Evolutionary conservation across 2,888 invertebrate species (phyloP), one percentile per base, ranked within the genome.

Genomic region (Andrena flavipes): DNA sequence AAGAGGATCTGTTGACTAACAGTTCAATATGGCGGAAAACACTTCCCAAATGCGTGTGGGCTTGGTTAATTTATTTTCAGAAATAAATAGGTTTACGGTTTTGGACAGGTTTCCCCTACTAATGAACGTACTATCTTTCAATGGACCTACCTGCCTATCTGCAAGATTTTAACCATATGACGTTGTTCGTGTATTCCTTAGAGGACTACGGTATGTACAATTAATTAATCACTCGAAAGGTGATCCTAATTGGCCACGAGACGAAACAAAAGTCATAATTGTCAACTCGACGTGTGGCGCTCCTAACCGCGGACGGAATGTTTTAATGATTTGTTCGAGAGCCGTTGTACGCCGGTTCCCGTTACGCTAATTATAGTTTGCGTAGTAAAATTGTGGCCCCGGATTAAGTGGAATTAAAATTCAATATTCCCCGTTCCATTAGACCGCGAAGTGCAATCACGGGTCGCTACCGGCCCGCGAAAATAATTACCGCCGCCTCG

Each of bases 291-390:
- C 7, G 16, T 6, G 23, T 8, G 68, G 4, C 33, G 8, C 26
- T 42, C 63, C 67, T 63, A 65, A 60, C 20, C 26, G 13, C 42
- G 29, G n/a, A 29, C 51, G 72, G 76, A 29, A 64, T 69, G 68
- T 26, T 80, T 68, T 69, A 79, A 74, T 82, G 68, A 82, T 68
- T 82, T 64, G 64, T 64, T 76, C 75, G 56, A 10, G 49, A 54
- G 35, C 48, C 64, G 56, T 75, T 71, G 74, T 81, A 56, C 42
- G 26, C 13, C 26, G 16, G 29, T 60, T 80, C 67, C 85, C 85
- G 85, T 85, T 85, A 86, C 29, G 35, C 76, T 85, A 86, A 86
- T 86, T 80, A 78, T 59, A 29, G 54, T 67, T 62, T 26, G 60
- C 42, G 48, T 59, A 49, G 73, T 30, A 63, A 81, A 74, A 59